Percentiles rank a stretch among this genome's conserved stretches.
phyloP scores from a whole-genome alignment of 1,140 invertebrate species.

The Thaumatotibia leucotreta region DNA sequence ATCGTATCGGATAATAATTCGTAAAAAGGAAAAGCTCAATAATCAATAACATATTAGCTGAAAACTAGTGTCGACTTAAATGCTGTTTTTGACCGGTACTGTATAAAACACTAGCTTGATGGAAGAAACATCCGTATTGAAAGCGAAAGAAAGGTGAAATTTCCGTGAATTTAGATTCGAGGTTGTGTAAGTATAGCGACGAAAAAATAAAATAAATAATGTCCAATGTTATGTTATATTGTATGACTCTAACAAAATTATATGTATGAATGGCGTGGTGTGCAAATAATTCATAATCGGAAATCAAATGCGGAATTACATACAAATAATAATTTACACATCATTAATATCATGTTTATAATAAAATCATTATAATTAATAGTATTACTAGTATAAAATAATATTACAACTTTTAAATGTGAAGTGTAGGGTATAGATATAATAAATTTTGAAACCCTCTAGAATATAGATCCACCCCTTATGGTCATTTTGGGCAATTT shows the following conservation, averaged over 20 bases:
- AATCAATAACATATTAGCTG: no score
- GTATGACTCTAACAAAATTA: conserved; percentile 24
- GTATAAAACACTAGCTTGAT: no score
- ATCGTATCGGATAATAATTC: no score
- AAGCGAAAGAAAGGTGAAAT: no score
- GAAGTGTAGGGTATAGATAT: neutral
- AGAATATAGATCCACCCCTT: neutral
- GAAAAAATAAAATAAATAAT: conserved; percentile 24
- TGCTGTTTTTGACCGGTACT: no score
- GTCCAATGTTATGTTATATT: conserved; percentile 27
- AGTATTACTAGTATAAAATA: neutral
- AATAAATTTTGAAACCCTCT: conserved; percentile 11
- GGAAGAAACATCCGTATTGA: no score
- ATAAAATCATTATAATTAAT: conserved; percentile 14
- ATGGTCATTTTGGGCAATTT: neutral
- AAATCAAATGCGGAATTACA: conserved; percentile 32
- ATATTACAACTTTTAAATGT: neutral
- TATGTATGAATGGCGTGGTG: conserved; percentile 41
- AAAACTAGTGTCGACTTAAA: no score
- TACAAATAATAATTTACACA: conserved; percentile 25
- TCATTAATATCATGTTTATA: conserved; percentile 31
- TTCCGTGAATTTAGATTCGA: no score
- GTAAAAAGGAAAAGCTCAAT: no score
- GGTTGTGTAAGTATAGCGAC: no score
- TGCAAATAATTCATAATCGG: conserved; percentile 59